phyloP scores from a whole-genome alignment of 2,888 invertebrate genomes.

The Busseola fusca region DNA sequence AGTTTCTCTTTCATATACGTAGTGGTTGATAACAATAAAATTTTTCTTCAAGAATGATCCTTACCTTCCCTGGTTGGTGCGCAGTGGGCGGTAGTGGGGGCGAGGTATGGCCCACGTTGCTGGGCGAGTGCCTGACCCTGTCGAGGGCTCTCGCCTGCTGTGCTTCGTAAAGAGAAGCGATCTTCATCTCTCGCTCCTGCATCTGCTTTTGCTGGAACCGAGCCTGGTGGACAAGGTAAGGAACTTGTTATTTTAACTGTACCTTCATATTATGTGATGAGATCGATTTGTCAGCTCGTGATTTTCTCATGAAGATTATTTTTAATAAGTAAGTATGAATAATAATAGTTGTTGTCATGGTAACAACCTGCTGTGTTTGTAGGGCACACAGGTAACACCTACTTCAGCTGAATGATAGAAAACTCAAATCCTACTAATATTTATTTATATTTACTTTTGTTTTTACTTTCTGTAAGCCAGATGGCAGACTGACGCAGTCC shows the following conservation, averaged over 20 bases:
- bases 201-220: conserved; percentile 95
- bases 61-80: conserved; percentile 82
- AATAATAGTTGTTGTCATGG: not conserved
- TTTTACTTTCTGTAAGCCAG: too few species aligned
- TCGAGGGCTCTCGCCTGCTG: conserved; percentile 91
- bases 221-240: conserved; percentile 89
- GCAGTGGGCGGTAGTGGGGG: conserved; percentile 63
- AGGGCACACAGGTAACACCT: too few species aligned
- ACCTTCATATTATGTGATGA: too few species aligned
- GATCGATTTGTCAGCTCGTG: not conserved
- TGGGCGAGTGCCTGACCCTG: conserved; percentile 76
- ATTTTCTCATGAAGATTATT: not conserved
- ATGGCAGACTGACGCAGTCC: too few species aligned
- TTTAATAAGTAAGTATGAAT: not conserved
- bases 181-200: conserved; percentile 94
- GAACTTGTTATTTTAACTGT: not conserved
- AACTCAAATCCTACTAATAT: too few species aligned
- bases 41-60: not conserved
- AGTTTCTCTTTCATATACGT: too few species aligned
- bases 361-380: not conserved
- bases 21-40: not conserved
- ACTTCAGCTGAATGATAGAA: not conserved
- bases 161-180: conserved; percentile 90
- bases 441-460: too few species aligned
- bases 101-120: conserved; percentile 56